phyloP scores from a whole-genome alignment of 2,113 vertebrate genomes.

The Clarias batrachus region DNA sequence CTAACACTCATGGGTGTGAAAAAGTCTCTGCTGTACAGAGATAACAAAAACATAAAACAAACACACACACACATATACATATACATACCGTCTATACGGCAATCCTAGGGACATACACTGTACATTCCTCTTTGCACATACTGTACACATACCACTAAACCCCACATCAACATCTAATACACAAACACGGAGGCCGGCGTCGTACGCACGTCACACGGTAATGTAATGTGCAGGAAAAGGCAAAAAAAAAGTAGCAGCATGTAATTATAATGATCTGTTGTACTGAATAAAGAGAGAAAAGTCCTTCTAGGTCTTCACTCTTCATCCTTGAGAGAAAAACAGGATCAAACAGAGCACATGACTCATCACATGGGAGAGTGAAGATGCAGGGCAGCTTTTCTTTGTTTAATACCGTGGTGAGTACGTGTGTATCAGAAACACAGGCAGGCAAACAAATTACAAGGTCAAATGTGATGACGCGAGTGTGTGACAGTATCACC shows the following conservation, averaged over 20 bases:
- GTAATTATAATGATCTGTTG: neutral
- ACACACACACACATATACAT: constrained; percentile 21
- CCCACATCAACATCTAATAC: constrained; percentile 10
- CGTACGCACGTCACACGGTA: neutral
- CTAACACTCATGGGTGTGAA: constrained; percentile 57
- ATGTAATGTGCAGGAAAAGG: neutral
- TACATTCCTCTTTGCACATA: constrained; percentile 4
- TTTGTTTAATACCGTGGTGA: constrained; percentile 24
- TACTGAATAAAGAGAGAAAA: neutral
- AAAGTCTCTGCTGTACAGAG: constrained; percentile 64
- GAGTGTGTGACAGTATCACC: neutral
- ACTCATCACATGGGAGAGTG: constrained; percentile 64
- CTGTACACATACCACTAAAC: constrained; percentile 47
- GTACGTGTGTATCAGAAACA: neutral
- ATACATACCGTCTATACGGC: constrained; percentile 2
- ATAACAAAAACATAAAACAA: constrained; percentile 54
- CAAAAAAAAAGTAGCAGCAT: neutral
- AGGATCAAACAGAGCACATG: constrained; percentile 49
- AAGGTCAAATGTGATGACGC: neutral
- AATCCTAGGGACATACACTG: neutral
- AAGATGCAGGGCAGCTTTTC: constrained; percentile 75
- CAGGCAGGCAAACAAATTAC: neutral
- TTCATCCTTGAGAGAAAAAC: neutral
- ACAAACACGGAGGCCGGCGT: neutral
- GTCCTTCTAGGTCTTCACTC: neutral